phyloP scores from a whole-genome alignment of 2,888 invertebrate genomes.

The Philaethria dido region DNA sequence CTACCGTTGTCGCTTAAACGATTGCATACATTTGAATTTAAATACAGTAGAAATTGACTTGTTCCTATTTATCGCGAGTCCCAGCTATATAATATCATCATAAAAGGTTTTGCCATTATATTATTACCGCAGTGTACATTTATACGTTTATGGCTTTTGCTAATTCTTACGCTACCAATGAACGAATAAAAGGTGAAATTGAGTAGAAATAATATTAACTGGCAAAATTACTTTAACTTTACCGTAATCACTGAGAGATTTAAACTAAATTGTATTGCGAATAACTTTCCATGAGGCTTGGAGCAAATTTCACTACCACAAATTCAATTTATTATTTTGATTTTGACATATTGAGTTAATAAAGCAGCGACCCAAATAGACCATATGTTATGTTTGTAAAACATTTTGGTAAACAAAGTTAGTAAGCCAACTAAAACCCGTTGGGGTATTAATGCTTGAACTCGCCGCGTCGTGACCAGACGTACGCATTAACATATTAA shows the following conservation, averaged over 20 bases:
- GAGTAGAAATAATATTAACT: neutral
- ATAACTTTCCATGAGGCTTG: conserved; percentile 2
- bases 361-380: conserved; percentile 33
- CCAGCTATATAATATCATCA: conserved; percentile 25
- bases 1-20: conserved; percentile 49
- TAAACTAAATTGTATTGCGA: conserved; percentile 3
- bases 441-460: conserved; percentile 41
- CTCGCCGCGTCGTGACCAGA: conserved; percentile 52
- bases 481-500: conserved; percentile 63
- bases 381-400: conserved; percentile 51
- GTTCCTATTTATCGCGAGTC: conserved; percentile 32
- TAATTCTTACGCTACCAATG: neutral
- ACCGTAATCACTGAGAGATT: neutral
- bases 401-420: conserved; percentile 57
- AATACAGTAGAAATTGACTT: conserved; percentile 41
- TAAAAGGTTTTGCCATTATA: conserved; percentile 14
- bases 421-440: conserved; percentile 48
- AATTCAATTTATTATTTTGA: conserved; percentile 3
- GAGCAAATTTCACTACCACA: neutral
- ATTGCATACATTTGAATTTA: conserved; percentile 41
- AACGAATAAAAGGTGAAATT: conserved; percentile 5
- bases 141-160: conserved; percentile 3
- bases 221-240: neutral
- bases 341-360: conserved; percentile 18
- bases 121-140: neutral